phyloP scores from a whole-genome alignment of 2,888 invertebrate species.

The Campoplex nolae region DNA sequence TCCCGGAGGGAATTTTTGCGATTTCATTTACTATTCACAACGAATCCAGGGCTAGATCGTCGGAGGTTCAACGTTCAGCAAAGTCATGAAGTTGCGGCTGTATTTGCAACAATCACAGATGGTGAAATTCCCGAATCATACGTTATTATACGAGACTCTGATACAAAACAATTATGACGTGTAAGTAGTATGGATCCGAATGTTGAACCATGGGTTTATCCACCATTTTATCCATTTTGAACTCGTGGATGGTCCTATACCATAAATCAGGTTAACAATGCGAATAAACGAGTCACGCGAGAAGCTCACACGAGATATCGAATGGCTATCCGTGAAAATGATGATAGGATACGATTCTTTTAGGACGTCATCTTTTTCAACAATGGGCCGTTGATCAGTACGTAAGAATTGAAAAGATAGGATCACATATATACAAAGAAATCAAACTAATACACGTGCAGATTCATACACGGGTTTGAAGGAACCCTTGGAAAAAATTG shows the following conservation, averaged over 20 bases:
- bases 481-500: conserved; percentile 73
- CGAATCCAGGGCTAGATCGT: conserved; percentile 49
- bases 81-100: conserved; percentile 65
- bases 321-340: too few relatives aligned
- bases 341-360: conserved; percentile 25
- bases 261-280: too few relatives aligned
- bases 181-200: conserved; percentile 43
- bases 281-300: conserved; percentile 8
- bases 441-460: conserved; percentile 66
- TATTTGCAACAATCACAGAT: conserved; percentile 47
- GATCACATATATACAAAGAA: conserved; percentile 55
- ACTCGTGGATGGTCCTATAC: conserved; percentile 63
- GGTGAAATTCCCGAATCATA: conserved; percentile 69
- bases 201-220: conserved; percentile 35
- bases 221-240: conserved; percentile 69
- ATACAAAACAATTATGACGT: conserved; percentile 58
- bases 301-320: conserved; percentile 17
- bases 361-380: conserved; percentile 29
- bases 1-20: too few relatives aligned
- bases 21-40: conserved; percentile 38
- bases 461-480: conserved; percentile 72
- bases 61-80: conserved; percentile 65
- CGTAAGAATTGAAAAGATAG: conserved; percentile 77
- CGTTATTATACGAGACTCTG: conserved; percentile 59
- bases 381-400: conserved; percentile 67